phyloP scores from a whole-genome alignment of 1,140 invertebrate species.

The Brachionus rotundiformis region DNA sequence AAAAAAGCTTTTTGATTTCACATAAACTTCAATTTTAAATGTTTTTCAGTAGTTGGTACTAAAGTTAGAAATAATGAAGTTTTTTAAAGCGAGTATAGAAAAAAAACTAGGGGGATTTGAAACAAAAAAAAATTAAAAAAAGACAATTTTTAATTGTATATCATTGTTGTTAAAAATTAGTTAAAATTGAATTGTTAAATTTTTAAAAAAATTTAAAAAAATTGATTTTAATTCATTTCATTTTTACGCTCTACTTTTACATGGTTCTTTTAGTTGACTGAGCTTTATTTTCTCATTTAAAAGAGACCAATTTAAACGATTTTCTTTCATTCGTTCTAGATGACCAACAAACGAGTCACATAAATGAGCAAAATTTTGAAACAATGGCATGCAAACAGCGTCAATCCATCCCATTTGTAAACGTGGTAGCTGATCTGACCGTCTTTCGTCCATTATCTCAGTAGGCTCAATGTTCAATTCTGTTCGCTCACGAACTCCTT shows the following conservation, averaged over 20 bases:
- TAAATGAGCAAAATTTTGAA: conserved; percentile 66
- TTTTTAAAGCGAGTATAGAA: too few species aligned
- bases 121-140: too few species aligned
- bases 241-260: neutral
- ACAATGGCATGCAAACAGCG: conserved; percentile 86
- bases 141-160: too few species aligned
- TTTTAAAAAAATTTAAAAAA: too few species aligned
- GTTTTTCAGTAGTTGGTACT: too few species aligned
- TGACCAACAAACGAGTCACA: conserved; percentile 17
- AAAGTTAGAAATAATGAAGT: too few species aligned
- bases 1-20: too few species aligned
- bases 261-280: neutral
- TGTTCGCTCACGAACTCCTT: conserved; percentile 81
- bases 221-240: too few species aligned
- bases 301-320: conserved; percentile 21
- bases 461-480: conserved; percentile 23
- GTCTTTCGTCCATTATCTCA: conserved; percentile 81
- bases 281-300: neutral
- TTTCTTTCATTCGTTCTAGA: conserved; percentile 21
- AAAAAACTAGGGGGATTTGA: too few species aligned
- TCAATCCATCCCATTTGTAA: conserved; percentile 98
- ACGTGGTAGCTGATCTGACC: conserved; percentile 88
- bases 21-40: too few species aligned
- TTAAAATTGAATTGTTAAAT: too few species aligned
- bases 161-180: too few species aligned